Evolutionary conservation across 1,140 invertebrate species (phyloP), one percentile per base, ranked within the genome.

Genomic region (Drosophila guanche): DNA sequence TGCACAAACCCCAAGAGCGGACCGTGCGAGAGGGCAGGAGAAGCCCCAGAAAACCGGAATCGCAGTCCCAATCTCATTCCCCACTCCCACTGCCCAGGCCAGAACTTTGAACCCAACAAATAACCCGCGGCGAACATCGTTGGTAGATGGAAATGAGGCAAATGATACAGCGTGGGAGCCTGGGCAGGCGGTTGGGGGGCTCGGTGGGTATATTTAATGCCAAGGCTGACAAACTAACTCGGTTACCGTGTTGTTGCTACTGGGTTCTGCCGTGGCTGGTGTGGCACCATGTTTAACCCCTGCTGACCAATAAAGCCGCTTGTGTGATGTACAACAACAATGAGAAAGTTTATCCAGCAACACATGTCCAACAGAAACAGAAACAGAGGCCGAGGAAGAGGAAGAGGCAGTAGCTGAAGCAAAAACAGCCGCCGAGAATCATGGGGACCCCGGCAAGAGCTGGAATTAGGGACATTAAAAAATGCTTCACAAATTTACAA

Each of bases 401-500:
- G 10, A 29, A 48, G 33, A 43, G 51, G 56, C 41, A 56, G 16
- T 20, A 20, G 16, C 16, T 1, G 51, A 60, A 46, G 27, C 29
- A 33, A 8, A 33, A 33, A 33, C 7, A 33, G 29, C 2, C 7
- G 29, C 29, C 7, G 29, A 20, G 20, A 27, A 12, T 14, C 25
- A 14, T 16, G 20, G 12, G 14, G 23, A 16, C n/a, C n/a, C 14
- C 12, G 29, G 45, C 46, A 48, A 53, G 46, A 69, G 69, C 54
- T 66, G 77, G 68, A 86, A 86, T 88, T 78, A 81, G 81, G 75
- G 74, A 88, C 81, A 86, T 86, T 86, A 88, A 86, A 86, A 88
- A 86, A 81, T 86, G 83, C 81, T 88, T 86, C 83, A 71, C 81
- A 86, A 86, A 88, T 86, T 86, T 86, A 86, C 83, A 86, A 86